phyloP scores from a whole-genome alignment of 30 jellyfish, hydroid and myxozoan species.

The Mastigias papua region DNA sequence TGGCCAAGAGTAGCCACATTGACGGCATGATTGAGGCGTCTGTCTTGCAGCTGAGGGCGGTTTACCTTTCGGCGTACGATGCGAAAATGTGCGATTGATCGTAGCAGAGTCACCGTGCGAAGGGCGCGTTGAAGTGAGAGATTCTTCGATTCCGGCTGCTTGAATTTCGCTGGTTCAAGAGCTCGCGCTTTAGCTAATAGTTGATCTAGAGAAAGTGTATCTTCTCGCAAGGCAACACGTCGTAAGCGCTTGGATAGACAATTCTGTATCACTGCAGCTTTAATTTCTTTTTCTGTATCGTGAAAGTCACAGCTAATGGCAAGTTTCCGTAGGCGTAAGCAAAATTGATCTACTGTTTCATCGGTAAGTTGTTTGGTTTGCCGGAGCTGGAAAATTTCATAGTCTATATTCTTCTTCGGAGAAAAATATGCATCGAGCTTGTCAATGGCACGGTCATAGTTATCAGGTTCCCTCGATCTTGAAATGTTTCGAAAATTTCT shows the following conservation, averaged over 20 bases:
- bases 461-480: background rate
- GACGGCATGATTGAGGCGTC: background rate
- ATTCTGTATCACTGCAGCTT: constrained; percentile 27
- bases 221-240: background rate
- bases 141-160: background rate
- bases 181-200: constrained; percentile 32
- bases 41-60: constrained; percentile 2
- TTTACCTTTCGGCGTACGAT: background rate
- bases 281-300: constrained; percentile 16
- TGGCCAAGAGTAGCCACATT: constrained; percentile 39
- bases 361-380: constrained; percentile 30
- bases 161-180: background rate
- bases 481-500: constrained; percentile 21
- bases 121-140: background rate
- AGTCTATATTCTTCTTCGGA: constrained; percentile 14
- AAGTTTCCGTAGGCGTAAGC: constrained; percentile 17
- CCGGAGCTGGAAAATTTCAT: constrained; percentile 33
- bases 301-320: constrained; percentile 10
- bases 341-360: constrained; percentile 34
- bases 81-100: background rate
- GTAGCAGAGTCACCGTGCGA: background rate
- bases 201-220: too few species aligned
- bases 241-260: background rate
- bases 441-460: background rate
- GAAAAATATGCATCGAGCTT: background rate